These are phyloP conservation scores for Muscicapa striata DNA, from an alignment of 2,797 vertebrate species.

Conservation along the genomic window DNA sequence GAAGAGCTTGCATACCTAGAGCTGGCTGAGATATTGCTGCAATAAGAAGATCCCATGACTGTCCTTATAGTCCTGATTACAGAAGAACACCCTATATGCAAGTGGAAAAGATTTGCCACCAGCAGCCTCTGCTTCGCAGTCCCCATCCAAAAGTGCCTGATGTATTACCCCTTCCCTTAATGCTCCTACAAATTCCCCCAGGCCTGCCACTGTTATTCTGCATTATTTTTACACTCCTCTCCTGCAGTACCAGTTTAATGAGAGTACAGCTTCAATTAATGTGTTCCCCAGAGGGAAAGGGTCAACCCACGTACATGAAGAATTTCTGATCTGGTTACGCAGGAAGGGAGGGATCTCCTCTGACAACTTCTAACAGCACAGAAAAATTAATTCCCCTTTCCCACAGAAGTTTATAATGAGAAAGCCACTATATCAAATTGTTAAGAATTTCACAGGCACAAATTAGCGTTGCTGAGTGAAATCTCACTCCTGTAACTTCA, in stretches of 20 bases:
- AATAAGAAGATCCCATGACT: not conserved
- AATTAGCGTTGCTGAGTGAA: not conserved
- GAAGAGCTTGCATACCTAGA: not conserved
- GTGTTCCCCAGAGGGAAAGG: constrained; percentile 10
- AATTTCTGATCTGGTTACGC: not conserved
- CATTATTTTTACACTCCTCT: constrained; percentile 18
- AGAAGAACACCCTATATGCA: not conserved
- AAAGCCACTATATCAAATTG: constrained; percentile 7
- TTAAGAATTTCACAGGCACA: not conserved
- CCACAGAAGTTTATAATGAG: constrained; percentile 21
- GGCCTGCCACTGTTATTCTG: not conserved
- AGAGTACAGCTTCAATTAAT: constrained; percentile 23
- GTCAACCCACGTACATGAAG: not conserved
- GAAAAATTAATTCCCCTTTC: constrained; percentile 38
- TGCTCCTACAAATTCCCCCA: constrained; percentile 16
- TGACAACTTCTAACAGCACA: constrained; percentile 24
- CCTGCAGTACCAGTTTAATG: constrained; percentile 43
- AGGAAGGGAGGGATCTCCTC: constrained; percentile 26
- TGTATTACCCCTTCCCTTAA: not conserved
- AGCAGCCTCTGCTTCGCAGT: not conserved
- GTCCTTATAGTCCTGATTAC: not conserved
- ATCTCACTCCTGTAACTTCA: not conserved
- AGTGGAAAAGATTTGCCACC: not conserved
- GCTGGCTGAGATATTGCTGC: not conserved
- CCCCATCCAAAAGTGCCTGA: not conserved